Conservation (phyloP, 2,797 vertebrate genomes). For the Acrossocheilus fasciatus region DNA sequence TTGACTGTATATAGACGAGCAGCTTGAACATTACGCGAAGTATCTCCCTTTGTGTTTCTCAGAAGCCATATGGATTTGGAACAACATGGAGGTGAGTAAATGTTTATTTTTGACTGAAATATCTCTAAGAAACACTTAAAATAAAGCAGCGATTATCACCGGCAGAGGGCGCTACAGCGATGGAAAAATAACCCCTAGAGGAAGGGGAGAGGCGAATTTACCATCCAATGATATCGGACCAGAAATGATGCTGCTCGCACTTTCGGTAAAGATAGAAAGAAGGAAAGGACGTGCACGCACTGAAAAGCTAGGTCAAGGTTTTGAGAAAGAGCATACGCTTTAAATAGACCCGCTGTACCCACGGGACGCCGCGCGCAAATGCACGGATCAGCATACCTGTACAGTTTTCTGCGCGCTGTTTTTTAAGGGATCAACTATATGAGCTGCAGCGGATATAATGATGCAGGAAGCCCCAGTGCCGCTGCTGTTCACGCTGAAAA, state of each 20-base stretch:
- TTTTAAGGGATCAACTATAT: background rate
- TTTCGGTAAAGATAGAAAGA: constrained; percentile 36
- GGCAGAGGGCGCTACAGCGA: background rate
- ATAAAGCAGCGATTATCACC: background rate
- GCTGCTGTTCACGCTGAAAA: background rate
- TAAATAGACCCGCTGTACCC: constrained; percentile 12
- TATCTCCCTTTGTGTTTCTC: background rate
- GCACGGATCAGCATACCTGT: constrained; percentile 28
- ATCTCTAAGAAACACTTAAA: background rate
- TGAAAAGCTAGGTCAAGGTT: constrained; percentile 36
- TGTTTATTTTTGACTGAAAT: background rate
- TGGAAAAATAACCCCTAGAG: constrained; percentile 1
- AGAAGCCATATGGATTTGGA: background rate
- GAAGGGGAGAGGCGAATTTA: constrained; percentile 13
- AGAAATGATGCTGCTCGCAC: constrained; percentile 40
- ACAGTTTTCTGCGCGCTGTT: background rate
- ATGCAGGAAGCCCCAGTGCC: background rate
- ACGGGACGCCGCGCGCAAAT: background rate
- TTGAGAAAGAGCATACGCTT: constrained; percentile 9
- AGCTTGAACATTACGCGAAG: background rate
- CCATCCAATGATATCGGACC: constrained; percentile 28
- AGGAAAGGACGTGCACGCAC: constrained; percentile 16
- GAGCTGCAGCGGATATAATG: constrained; percentile 8
- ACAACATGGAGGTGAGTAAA: background rate
- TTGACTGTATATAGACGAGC: background rate